These are phyloP conservation scores for Ganaspis brasiliensis DNA, from an alignment of 2,888 invertebrate species.

Conservation along the genomic window DNA sequence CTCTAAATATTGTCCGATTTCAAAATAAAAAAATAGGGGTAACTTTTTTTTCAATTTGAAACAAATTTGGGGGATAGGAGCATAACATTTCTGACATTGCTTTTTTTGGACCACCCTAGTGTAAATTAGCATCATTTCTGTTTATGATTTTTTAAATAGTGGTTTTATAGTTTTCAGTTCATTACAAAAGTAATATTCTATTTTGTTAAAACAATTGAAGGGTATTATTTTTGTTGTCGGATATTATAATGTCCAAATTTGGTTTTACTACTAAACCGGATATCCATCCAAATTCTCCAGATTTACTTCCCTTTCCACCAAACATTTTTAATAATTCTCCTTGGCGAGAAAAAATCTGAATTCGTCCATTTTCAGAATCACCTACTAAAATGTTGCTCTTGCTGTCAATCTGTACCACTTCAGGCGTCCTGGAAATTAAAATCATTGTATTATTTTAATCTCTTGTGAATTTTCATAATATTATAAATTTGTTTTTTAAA, in stretches of 20 bases:
- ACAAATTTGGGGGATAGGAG: too few species aligned
- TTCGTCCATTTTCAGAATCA: constrained; percentile 89
- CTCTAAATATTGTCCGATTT: too few species aligned
- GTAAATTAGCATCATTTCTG: too few species aligned
- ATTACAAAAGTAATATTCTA: too few species aligned
- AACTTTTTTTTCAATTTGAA: too few species aligned
- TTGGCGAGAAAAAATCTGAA: constrained; percentile 88
- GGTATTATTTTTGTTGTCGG: constrained; percentile 84
- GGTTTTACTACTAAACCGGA: constrained; percentile 85
- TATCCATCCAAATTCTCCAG: constrained; percentile 86
- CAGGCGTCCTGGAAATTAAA: constrained; percentile 88
- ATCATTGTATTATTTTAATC: too few species aligned
- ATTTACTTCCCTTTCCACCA: constrained; percentile 82
- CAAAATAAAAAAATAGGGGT: too few species aligned
- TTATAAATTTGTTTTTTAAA: background rate
- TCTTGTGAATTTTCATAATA: too few species aligned
- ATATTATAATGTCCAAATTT: constrained; percentile 84
- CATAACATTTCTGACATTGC: too few species aligned
- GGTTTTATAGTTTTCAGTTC: too few species aligned
- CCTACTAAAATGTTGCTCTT: constrained; percentile 89
- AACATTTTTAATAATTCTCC: constrained; percentile 87
- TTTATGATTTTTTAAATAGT: too few species aligned
- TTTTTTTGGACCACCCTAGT: too few species aligned
- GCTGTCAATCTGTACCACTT: constrained; percentile 87
- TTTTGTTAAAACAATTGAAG: constrained; percentile 80